Evolutionary conservation across 2,888 invertebrate genomes (phyloP).

Genomic region (Cataglyphis cursor): DNA sequence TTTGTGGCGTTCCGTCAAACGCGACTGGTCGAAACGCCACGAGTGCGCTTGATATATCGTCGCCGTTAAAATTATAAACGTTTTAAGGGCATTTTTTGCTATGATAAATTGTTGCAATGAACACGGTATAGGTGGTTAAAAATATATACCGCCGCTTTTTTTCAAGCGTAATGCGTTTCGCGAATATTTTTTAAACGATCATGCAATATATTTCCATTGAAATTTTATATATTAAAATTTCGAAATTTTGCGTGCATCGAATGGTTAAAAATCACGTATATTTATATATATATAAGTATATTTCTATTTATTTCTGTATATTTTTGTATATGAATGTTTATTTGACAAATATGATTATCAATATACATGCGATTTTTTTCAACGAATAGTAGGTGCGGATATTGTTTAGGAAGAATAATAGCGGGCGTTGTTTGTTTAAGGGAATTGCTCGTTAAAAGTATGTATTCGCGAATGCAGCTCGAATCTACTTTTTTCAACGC

Average conservation of each 20-base stretch:
- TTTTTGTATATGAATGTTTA: constrained; percentile 5
- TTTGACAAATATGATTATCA: not conserved
- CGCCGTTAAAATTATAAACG: constrained; percentile 53
- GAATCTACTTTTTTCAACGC: constrained; percentile 4
- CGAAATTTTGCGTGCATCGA: not conserved
- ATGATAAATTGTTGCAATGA: constrained; percentile 44
- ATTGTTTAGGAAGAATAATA: not conserved
- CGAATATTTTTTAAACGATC: constrained; percentile 33
- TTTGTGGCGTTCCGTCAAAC: constrained; percentile 47
- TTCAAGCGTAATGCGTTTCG: not conserved
- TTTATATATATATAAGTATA: too few relatives aligned
- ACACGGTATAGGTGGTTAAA: not conserved
- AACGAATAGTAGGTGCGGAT: not conserved
- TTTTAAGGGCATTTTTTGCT: constrained; percentile 33
- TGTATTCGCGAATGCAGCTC: not conserved
- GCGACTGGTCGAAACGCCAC: constrained; percentile 43
- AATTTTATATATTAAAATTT: constrained; percentile 2
- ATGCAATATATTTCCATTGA: not conserved
- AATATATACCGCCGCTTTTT: not conserved
- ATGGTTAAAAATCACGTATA: not conserved
- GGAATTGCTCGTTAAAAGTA: not conserved
- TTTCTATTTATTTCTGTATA: too few relatives aligned
- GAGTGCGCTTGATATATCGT: constrained; percentile 41
- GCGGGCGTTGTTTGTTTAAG: not conserved
- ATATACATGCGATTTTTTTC: not conserved